Evolutionary conservation across 2,888 invertebrate species (phyloP).

Genomic region (Tricholauxania praeusta): DNA sequence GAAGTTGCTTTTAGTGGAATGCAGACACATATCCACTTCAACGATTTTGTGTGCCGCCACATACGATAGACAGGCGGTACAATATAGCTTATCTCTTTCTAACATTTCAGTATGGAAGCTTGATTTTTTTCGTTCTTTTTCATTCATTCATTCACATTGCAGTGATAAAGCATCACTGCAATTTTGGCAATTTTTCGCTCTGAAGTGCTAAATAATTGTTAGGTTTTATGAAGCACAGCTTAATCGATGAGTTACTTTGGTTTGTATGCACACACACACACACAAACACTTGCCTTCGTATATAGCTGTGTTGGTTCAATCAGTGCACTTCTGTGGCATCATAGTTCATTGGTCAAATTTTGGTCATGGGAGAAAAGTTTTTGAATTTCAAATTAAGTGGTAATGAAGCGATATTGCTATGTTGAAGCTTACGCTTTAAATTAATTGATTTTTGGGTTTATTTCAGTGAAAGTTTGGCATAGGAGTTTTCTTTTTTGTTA

Average conservation of each 20-base stretch:
- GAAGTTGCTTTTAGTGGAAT: slow-evolving; percentile 19
- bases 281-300: background rate
- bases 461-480: background rate
- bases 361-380: no score
- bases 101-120: background rate
- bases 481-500: no score
- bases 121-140: background rate
- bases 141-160: no score
- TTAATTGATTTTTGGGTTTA: no score
- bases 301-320: no score
- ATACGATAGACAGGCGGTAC: background rate
- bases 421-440: no score
- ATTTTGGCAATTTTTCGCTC: background rate
- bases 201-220: slow-evolving; percentile 7
- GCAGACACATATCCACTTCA: slow-evolving; percentile 7
- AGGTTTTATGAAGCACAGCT: background rate
- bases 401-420: no score
- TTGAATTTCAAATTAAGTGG: no score
- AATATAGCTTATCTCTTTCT: background rate
- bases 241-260: background rate
- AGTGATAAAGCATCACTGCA: no score
- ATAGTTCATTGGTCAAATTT: no score
- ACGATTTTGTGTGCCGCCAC: background rate
- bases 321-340: no score
- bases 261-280: slow-evolving; percentile 6